phyloP scores from a whole-genome alignment of 2,888 invertebrate genomes.

The Abrostola triplasia region DNA sequence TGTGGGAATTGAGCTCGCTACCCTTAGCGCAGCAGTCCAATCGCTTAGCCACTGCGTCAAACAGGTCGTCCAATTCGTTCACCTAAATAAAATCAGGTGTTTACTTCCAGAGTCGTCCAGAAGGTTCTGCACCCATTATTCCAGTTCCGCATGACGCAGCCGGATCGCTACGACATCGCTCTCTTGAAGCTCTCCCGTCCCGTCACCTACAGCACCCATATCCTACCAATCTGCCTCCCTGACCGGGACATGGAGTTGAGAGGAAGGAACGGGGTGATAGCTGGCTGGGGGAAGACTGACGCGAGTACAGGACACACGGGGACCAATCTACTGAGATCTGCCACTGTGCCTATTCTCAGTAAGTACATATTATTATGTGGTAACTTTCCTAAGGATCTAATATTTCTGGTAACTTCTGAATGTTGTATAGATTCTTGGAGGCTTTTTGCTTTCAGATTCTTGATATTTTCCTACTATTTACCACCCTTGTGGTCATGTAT shows the following conservation, averaged over 20 bases:
- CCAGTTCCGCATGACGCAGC: conserved; percentile 94
- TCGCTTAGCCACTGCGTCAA: no score
- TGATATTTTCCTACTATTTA: no score
- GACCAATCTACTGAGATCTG: conserved; percentile 93
- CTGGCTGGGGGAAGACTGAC: conserved; percentile 95
- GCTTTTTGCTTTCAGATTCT: no score
- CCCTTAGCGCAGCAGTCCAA: no score
- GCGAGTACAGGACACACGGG: conserved; percentile 92
- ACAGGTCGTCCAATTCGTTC: no score
- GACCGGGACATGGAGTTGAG: conserved; percentile 76
- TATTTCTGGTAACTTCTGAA: no score
- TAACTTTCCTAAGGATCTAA: no score
- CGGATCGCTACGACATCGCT: conserved; percentile 94
- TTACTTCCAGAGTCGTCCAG: conserved; percentile 88
- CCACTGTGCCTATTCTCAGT: conserved; percentile 94
- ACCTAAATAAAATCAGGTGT: no score
- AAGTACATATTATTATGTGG: conserved; percentile 71
- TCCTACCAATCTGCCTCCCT: conserved; percentile 94
- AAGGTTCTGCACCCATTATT: conserved; percentile 94
- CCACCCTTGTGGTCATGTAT: no score
- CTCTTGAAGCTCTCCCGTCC: conserved; percentile 91
- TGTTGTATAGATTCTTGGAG: no score
- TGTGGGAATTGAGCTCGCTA: no score
- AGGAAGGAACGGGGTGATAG: conserved; percentile 88
- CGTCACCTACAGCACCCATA: conserved; percentile 90